These are phyloP conservation scores for Galago senegalensis DNA, from an alignment of 2,797 vertebrate genomes.

Conservation along the genomic window DNA sequence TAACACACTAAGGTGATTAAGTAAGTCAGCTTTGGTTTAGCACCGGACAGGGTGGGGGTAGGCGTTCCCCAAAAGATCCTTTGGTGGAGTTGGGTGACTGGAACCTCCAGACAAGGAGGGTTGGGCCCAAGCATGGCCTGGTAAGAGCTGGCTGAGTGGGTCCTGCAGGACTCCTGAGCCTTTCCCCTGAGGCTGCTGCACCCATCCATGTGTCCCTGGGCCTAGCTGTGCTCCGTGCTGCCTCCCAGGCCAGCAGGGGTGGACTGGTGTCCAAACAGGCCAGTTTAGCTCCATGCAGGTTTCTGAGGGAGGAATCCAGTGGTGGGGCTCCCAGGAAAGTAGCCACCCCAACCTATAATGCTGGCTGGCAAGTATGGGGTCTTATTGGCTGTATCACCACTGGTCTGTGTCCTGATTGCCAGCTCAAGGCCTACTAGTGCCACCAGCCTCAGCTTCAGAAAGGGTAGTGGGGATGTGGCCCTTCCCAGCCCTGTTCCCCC, in stretches of 20 bases:
- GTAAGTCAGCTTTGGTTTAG: background rate
- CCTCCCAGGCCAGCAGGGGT: background rate
- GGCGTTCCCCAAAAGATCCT: background rate
- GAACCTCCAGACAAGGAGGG: background rate
- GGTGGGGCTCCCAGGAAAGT: background rate
- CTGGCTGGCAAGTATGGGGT: background rate
- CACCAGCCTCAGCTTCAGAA: background rate
- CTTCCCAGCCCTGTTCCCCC: background rate
- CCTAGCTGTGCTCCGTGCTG: background rate
- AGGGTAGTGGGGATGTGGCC: background rate
- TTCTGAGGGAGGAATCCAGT: background rate
- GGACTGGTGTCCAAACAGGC: background rate
- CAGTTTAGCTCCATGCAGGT: background rate
- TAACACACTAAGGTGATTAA: conserved; percentile 43
- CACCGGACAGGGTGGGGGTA: background rate
- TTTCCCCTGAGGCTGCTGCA: background rate
- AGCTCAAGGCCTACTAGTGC: background rate
- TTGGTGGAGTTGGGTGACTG: background rate
- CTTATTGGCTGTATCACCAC: background rate
- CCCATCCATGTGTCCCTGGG: background rate
- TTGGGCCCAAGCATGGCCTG: background rate
- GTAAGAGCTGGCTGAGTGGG: background rate
- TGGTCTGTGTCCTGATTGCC: background rate
- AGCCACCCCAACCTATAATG: background rate
- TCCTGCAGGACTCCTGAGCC: background rate